Evolutionary conservation across 2,113 vertebrate genomes (phyloP).

Genomic region (Ailurus styani): DNA sequence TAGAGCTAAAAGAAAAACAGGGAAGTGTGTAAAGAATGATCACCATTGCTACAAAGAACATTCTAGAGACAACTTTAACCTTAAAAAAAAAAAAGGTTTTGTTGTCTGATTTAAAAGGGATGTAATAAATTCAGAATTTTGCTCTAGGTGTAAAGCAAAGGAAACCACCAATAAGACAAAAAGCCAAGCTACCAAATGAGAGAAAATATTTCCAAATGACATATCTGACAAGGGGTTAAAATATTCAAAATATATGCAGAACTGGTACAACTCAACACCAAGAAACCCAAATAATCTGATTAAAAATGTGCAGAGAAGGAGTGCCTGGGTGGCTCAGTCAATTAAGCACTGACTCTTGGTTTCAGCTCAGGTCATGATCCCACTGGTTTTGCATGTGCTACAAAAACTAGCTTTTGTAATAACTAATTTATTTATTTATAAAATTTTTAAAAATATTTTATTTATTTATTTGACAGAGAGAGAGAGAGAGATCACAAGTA

Average conservation of each 20-base stretch:
- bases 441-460: no score
- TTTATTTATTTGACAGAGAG: no score
- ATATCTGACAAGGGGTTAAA: neutral
- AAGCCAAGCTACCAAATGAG: neutral
- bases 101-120: neutral
- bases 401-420: neutral
- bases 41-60: neutral
- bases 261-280: neutral
- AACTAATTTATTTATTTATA: neutral
- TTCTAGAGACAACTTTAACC: neutral
- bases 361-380: neutral
- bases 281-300: neutral
- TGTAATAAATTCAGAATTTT: neutral
- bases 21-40: neutral
- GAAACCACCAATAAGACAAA: neutral
- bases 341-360: neutral
- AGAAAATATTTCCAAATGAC: neutral
- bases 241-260: neutral
- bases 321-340: neutral
- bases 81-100: neutral
- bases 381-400: neutral
- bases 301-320: neutral
- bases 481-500: no score
- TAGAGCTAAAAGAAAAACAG: neutral
- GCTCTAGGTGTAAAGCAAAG: neutral